Evolutionary conservation across 2,888 invertebrate species (phyloP), one percentile per base, ranked within the genome.

Genomic region (Teleiodes luculella): DNA sequence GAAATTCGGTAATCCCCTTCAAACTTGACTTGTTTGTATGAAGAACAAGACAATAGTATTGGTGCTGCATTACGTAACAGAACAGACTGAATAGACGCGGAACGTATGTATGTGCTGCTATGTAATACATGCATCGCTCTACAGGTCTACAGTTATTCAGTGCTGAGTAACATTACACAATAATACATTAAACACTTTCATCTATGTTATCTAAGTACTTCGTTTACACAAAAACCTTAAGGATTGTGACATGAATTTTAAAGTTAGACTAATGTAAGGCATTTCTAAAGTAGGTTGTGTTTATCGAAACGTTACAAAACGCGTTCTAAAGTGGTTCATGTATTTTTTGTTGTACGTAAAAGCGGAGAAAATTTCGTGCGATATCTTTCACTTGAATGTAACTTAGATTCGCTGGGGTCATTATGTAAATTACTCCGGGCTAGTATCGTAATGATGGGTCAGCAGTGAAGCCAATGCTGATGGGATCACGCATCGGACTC

Each of bases 171-270:
- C 45, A 61, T 83, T 83, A 69, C 76, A 68, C 70, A 85, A 85
- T 70, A 72, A 57, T 48, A 68, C 75, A 78, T 77, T 76, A 70
- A 75, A 73, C 75, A 78, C 83, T 84, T 84, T 80, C 79, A 60
- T 78, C 70, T 69, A 57, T 64, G 77, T 83, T 83, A 83, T 81
- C 81, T 81, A 83, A 83, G 78, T 74, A 68, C 59, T 72, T 67
- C 61, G 71, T 76, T 72, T 74, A 69, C 71, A 68, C 51, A 61
- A 68, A 70, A 72, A 73, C 66, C 69, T 66, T 72, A 68, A 67
- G 67, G 65, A 70, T 64, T 68, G 71, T 68, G 76, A 73, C 71
- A 76, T 60, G 71, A 70, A 76, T 80, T 70, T 60, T 54, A 64
- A 24, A 24, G 24, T 18, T 20, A 53, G 59, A 61, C 41, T 52